Evolutionary conservation across 2,888 invertebrate species (phyloP).

Genomic region (Elgonia sp.): DNA sequence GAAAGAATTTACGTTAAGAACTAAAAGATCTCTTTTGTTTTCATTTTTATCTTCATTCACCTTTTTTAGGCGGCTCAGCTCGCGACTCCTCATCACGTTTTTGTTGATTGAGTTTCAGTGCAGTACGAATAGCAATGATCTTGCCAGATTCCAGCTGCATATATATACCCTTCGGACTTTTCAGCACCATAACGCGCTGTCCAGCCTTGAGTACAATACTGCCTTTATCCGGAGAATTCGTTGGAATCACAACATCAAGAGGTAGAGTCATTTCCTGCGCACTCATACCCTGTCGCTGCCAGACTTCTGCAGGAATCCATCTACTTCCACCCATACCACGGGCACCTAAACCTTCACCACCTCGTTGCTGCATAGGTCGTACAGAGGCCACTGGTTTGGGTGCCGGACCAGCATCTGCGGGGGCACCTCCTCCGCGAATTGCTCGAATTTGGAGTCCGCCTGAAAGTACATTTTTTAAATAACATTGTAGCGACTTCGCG

Average conservation of each 20-base stretch:
- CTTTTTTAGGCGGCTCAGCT: constrained; percentile 87
- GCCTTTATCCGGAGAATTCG: constrained; percentile 95
- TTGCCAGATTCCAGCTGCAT: constrained; percentile 98
- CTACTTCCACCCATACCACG: constrained; percentile 88
- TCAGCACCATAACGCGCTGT: constrained; percentile 97
- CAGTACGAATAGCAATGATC: constrained; percentile 96
- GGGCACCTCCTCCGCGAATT: constrained; percentile 86
- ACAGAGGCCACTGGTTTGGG: constrained; percentile 91
- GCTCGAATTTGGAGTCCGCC: constrained; percentile 88
- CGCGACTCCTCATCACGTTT: constrained; percentile 87
- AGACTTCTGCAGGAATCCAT: constrained; percentile 96
- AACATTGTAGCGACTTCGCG: too few relatives aligned
- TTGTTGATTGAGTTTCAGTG: constrained; percentile 90
- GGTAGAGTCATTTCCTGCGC: constrained; percentile 98
- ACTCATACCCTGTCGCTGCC: constrained; percentile 97
- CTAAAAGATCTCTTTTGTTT: too few relatives aligned
- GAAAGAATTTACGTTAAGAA: too few relatives aligned
- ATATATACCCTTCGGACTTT: constrained; percentile 98
- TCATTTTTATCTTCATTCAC: constrained; percentile 72
- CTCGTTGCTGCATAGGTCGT: constrained; percentile 92
- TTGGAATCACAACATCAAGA: constrained; percentile 96
- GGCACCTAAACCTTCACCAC: constrained; percentile 86
- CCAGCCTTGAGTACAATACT: constrained; percentile 97
- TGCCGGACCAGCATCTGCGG: constrained; percentile 87
- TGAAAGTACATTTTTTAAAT: constrained; percentile 67